Evolutionary conservation across 2,888 invertebrate genomes (phyloP), one percentile per base, ranked within the genome.

Genomic region (Meganola albula): DNA sequence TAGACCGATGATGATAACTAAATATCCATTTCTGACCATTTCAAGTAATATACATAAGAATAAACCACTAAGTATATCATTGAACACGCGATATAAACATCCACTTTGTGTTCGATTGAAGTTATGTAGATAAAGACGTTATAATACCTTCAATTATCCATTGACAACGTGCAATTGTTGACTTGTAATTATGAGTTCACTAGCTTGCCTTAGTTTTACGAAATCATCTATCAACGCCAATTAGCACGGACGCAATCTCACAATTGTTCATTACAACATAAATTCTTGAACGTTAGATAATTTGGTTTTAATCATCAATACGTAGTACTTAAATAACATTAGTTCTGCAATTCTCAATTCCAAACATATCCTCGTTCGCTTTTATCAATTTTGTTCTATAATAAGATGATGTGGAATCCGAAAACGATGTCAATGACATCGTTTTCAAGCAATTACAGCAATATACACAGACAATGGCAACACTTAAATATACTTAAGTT

Each of bases 161-260:
- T 67, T 68, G 72, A 70, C 71, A 75, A 59, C 68, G 53, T 68
- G 66, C 74, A 76, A 79, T 78, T 77, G 72, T 73, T 62, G 48
- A 49, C 53, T 63, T 63, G 53, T 60, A 72, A 71, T 67, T 65
- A 52, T 54, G 33, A 26, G 29, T 40, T 20, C 20, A 20, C 40
- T 50, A 53, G 49, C 40, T 56, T 48, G 48, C 50, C 40, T 55
- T 51, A 59, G 44, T 60, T 65, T 65, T 65, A 59, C 56, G 55
- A 68, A 65, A 68, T 65, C 53, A 33, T 34, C 57, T 61, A 61
- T 64, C 60, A 59, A 51, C 58, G 42, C 50, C 62, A 53, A 63
- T 59, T 64, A 52, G 26, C 33, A 34, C 12, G 27, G 24, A 40
- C 36, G 52, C 54, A 53, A 59, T 51, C 48, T 21, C 30, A 44